These are phyloP conservation scores for Oceanites oceanicus DNA, from an alignment of 2,113 vertebrate genomes.

Conservation along the genomic window DNA sequence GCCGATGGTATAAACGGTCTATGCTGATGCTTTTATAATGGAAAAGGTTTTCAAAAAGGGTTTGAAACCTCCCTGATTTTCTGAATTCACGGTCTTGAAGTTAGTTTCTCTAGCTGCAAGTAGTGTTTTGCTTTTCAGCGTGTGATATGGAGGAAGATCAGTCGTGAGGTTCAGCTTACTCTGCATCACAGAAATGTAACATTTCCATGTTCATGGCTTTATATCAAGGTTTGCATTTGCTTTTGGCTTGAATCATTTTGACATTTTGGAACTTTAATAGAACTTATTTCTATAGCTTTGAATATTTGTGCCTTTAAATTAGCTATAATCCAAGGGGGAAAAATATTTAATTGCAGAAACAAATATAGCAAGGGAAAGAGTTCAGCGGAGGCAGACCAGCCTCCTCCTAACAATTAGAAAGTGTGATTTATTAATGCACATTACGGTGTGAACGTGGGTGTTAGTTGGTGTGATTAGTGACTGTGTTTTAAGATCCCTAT, in stretches of 20 bases:
- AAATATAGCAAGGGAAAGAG: background rate
- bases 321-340: background rate
- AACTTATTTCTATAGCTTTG: background rate
- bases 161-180: background rate
- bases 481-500: background rate
- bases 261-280: background rate
- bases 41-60: background rate
- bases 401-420: background rate
- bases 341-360: background rate
- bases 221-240: background rate
- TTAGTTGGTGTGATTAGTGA: background rate
- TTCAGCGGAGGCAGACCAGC: background rate
- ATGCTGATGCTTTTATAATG: background rate
- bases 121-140: background rate
- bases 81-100: background rate
- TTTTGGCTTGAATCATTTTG: background rate
- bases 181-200: background rate
- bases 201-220: background rate
- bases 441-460: fast-evolving
- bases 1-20: background rate
- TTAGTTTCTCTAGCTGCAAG: background rate
- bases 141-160: background rate
- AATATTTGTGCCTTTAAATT: background rate
- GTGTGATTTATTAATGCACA: background rate
- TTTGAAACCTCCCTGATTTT: background rate